phyloP scores from a whole-genome alignment of 2,113 vertebrate species.

The Alouatta palliata region DNA sequence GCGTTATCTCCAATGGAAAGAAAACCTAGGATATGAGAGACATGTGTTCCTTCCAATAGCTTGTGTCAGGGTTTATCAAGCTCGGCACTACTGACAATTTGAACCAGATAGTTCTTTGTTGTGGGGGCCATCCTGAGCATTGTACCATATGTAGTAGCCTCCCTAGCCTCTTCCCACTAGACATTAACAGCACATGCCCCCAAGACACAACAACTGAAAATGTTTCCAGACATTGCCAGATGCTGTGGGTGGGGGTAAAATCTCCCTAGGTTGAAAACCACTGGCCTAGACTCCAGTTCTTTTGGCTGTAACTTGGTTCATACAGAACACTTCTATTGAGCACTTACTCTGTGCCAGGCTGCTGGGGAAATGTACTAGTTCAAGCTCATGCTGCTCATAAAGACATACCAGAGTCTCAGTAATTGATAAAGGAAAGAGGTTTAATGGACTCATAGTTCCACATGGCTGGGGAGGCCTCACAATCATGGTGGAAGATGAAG shows the following conservation, averaged over 20 bases:
- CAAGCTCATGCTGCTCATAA: too few relatives aligned
- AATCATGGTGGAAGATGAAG: too few relatives aligned
- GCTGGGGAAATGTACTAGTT: too few relatives aligned
- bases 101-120: not conserved
- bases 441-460: too few relatives aligned
- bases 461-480: too few relatives aligned
- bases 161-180: not conserved
- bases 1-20: not conserved
- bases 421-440: too few relatives aligned
- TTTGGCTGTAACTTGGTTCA: not conserved
- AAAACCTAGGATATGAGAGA: not conserved
- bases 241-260: not conserved
- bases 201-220: not conserved
- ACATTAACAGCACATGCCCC: not conserved
- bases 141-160: not conserved
- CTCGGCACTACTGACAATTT: not conserved
- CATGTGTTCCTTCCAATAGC: not conserved
- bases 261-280: not conserved
- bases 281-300: not conserved
- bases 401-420: too few relatives aligned
- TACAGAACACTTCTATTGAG: not conserved
- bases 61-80: fast-evolving
- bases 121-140: not conserved
- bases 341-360: not conserved
- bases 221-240: not conserved